Evolutionary conservation across 1,140 invertebrate species (phyloP), one percentile per base, ranked within the genome.

Genomic region (Ruditapes philippinarum): DNA sequence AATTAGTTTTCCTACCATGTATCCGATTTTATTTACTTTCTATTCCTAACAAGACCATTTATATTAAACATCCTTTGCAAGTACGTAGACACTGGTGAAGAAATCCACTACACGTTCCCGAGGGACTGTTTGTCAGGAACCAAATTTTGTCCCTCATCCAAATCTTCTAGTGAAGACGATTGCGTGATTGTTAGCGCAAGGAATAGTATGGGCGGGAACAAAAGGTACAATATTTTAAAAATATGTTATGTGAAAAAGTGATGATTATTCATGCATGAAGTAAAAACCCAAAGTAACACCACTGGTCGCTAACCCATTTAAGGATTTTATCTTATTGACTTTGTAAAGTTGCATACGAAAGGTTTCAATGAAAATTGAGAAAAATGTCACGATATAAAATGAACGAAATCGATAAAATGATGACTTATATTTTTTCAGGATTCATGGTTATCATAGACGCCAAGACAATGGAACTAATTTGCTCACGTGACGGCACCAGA

Each of bases 61-160:
- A 28, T 62, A 28, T 62, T 74, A 36, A 31, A 42, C 38, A 89
- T 79, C 42, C 83, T n/a, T n/a, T n/a, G n/a, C n/a, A n/a, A n/a
- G n/a, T 83, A 89, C 33, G 88, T 89, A 22, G 88, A 89, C 42
- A 89, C 88, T 25, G 70, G 80, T 19, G 42, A 40, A 22, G 88
- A 89, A 51, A 49, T 25, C 0, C 65, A 83, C n/a, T 83, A 83
- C 33, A n/a, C 36, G 17, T 83, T 33, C 62, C 79, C 11, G 70
- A 89, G 17, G 88, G 88, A 11, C 60, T 82, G 88, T 83, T 57
- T 38, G 88, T 54, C 88, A 89, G 54, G 88, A 89, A 49, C 88
- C 88, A 1, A 79, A 89, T 11, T 89, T 89, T 51, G 31, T 83
- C 22, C 68, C 88, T 11, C 28, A 42, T 19, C 88, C 88, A n/a